Base-by-base conservation (phyloP, 2,888 invertebrate species). In the Drosophila koepferae region DNA sequence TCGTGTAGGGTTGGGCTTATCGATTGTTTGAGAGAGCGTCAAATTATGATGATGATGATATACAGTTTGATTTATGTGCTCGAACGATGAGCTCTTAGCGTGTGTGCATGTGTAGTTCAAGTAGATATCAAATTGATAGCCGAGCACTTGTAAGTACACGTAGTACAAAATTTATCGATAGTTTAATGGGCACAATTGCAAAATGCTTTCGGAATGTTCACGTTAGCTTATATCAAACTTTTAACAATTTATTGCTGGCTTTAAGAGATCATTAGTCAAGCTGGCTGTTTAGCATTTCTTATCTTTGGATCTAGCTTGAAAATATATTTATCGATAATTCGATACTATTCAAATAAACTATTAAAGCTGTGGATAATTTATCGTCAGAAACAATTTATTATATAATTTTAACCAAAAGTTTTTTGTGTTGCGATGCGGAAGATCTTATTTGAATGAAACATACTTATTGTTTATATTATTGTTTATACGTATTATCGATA, bases 1-100 rank as follows among this genome's bases (percentile, higher is more conserved):
- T 40, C 38, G 49, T 41, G 18, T 20, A 23, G 36, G 54, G 55
- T 58, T 66, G 82, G 81, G 79, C 71, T 74, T 85, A 87, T 84
- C 77, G 88, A 87, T 84, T 87, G 66, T 67, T 36, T 56, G 63
- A 53, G 53, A 59, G 56, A 34, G 74, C 74, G 71, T 67, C 63
- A 78, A 78, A 72, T 75, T 72, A 75, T 79, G 63, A 63, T 58
- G 63, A 63, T 58, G 63, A 62, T 83, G 68, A 77, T 77, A 40
- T 70, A 46, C 66, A 62, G 58, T 58, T 66, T 78, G 77, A 78
- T 78, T 78, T 72, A 77, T 78, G 72, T 54, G 53, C 58, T 77
- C 53, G 20, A 60, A 54, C 48, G 18, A 31, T 48, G 36, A 6
- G 46, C 43, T 20, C 9, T 34, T 3, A 9, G 2, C 49, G 16